phyloP scores from a whole-genome alignment of 2,888 invertebrate genomes.

The Aelia acuminata region DNA sequence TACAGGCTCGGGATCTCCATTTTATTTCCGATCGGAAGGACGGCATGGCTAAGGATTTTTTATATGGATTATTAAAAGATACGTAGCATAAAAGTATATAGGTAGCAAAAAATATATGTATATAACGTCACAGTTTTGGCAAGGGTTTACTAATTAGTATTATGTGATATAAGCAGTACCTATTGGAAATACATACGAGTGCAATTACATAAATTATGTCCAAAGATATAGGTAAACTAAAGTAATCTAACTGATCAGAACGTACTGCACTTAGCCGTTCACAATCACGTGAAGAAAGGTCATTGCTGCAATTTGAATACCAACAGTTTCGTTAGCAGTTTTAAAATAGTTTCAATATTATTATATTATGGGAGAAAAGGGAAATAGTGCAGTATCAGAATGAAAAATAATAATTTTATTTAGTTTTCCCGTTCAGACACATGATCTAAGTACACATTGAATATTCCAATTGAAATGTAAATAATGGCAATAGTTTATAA shows the following conservation, averaged over 20 bases:
- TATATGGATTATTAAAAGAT: no score
- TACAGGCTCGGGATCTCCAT: no score
- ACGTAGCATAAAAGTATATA: no score
- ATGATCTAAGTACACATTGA: background rate
- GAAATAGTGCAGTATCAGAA: background rate
- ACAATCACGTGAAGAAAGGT: slow-evolving; percentile 6
- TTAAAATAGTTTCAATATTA: background rate
- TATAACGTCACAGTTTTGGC: no score
- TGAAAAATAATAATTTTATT: background rate
- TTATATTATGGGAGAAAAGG: background rate
- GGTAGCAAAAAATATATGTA: no score
- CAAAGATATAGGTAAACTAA: no score
- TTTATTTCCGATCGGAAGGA: no score
- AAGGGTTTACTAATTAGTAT: no score
- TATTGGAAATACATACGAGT: no score
- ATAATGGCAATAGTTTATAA: background rate
- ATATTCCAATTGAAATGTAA: background rate
- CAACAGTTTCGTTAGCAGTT: background rate
- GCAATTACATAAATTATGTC: no score
- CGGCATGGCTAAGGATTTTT: no score
- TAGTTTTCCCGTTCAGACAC: background rate
- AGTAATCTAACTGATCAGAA: background rate
- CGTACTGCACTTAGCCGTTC: background rate
- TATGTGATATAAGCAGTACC: no score
- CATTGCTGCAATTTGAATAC: background rate